These are phyloP conservation scores for Echinometra lucunter DNA, from an alignment of 53 echinoderm and acorn worm genomes.

Conservation along the genomic window DNA sequence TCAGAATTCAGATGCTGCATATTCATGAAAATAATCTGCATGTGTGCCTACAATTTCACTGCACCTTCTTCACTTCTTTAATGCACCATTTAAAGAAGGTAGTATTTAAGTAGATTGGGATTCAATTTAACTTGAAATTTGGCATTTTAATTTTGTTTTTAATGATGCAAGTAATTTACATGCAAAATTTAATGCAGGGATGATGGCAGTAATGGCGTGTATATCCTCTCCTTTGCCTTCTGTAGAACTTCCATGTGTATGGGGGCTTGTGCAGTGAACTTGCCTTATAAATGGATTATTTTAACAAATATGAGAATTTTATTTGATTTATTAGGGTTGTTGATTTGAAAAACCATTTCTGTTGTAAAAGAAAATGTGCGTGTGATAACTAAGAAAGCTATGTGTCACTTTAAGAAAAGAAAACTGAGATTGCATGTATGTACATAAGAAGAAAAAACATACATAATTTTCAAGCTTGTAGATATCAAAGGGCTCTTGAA, in stretches of 20 bases:
- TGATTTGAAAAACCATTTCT: not conserved
- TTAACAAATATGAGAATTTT: not conserved
- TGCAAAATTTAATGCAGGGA: no score
- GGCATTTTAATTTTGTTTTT: not conserved
- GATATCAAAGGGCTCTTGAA: not conserved
- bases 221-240: not conserved
- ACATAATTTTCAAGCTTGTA: conserved; percentile 1
- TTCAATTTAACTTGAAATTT: not conserved
- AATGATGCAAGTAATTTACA: no score
- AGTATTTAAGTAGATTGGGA: not conserved
- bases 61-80: not conserved
- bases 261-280: conserved; percentile 33
- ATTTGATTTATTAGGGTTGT: not conserved
- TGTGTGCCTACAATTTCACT: not conserved
- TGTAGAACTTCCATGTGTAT: not conserved
- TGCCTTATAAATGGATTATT: conserved; percentile 33
- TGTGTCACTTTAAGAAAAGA: not conserved
- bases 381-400: not conserved
- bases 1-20: not conserved
- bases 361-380: not conserved
- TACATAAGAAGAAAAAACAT: not conserved
- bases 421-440: not conserved
- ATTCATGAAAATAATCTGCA: no score
- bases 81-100: not conserved
- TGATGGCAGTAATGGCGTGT: no score